Conservation (phyloP, 2,113 vertebrate species). For the Indicator maculatus region DNA sequence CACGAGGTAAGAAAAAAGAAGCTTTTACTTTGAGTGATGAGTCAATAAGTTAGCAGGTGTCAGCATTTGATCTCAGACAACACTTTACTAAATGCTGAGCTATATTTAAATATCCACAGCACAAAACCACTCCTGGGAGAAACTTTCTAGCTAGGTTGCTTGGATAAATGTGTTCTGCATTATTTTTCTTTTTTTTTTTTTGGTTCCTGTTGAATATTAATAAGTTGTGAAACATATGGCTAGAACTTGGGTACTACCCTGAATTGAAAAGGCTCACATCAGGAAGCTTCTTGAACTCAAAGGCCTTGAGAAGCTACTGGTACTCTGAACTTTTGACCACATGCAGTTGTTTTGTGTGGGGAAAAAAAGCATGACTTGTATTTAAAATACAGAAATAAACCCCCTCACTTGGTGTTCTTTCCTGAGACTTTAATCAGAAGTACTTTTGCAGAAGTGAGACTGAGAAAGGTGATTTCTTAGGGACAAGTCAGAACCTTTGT, state of each 20-base stretch:
- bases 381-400: neutral
- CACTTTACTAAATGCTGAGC: neutral
- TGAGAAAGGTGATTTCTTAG: neutral
- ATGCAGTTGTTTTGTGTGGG: neutral
- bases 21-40: neutral
- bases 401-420: neutral
- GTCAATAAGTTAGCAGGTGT: neutral
- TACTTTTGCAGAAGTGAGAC: neutral
- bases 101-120: neutral
- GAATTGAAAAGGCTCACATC: neutral
- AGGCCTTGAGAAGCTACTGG: neutral
- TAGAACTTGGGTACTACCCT: neutral
- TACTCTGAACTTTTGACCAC: neutral
- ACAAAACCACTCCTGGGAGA: neutral
- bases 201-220: neutral
- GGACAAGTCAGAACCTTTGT: neutral
- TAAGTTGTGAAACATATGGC: neutral
- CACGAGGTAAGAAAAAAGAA: neutral
- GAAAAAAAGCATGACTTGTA: neutral
- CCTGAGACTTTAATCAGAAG: neutral
- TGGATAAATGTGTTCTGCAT: neutral
- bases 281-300: neutral
- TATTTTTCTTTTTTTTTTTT: neutral
- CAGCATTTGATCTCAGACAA: neutral
- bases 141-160: neutral